Base-by-base conservation (phyloP, 2,888 invertebrate genomes). In the Amiota mariae region DNA sequence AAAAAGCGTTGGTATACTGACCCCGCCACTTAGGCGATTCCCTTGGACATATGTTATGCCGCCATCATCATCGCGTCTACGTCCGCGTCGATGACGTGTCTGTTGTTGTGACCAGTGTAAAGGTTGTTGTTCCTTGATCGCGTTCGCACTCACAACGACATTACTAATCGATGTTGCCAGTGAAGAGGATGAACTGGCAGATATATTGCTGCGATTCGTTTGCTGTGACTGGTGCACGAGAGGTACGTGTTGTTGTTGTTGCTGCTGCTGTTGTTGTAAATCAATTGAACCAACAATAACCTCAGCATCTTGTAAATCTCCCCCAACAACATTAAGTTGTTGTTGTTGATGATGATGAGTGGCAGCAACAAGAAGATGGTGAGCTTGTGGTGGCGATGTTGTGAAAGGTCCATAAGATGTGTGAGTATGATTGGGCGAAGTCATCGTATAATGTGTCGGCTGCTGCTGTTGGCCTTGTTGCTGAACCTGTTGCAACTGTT, bases 61-160 rank as follows among this genome's bases (percentile, higher is more conserved):
- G 72, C 84, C 82, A 10, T 88, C 89, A 1, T 88, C 89, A 71
- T 88, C 88, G 20, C 89, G 87, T 75, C 85, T 76, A 56, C 89
- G 86, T 70, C 88, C 88, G 66, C 89, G 85, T 75, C 85, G 87
- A 67, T 81, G 81, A 15, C 89, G 84, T 15, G 86, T 72, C 36
- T 36, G 36, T 59, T 36, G 36, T 59, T 85, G 85, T 6, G 81
- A 68, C 89, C 88, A 88, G 71, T 87, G 87, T 66, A 85, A 77
- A 9, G 82, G 85, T 36, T 36, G 36, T 36, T 36, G 36, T 68
- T 87, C 87, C 80, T 82, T 85, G 75, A 73, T 76, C 61, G 76
- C 76, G 20, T 75, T 75, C 72, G 70, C 66, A 59, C 73, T 73
- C 36, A 36, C 36, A 36, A 4, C 2, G 36, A 36, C 36, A 36